phyloP scores from a whole-genome alignment of 1,140 invertebrate genomes.

The Lepidurus apus region DNA sequence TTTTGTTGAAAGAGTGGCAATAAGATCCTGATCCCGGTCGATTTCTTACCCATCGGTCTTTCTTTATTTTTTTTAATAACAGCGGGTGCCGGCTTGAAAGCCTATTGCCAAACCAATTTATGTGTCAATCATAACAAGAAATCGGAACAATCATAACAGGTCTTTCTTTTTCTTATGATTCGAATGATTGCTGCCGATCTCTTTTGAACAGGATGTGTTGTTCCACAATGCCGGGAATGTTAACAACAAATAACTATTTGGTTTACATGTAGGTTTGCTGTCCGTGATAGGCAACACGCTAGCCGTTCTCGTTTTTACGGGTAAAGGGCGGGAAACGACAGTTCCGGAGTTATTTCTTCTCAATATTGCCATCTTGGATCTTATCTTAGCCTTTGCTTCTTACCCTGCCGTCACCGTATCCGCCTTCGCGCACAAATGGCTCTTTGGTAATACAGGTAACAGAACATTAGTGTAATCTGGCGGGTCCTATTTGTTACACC shows the following conservation, averaged over 20 bases:
- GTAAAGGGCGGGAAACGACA: conserved; percentile 24
- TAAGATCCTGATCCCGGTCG: no score
- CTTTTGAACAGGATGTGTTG: neutral
- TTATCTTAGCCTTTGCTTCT: conserved; percentile 39
- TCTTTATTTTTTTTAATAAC: no score
- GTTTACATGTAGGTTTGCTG: neutral
- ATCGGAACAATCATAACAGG: no score
- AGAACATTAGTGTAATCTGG: conserved; percentile 1
- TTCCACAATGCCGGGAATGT: neutral
- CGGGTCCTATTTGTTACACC: no score
- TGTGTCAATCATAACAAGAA: neutral
- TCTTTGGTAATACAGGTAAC: conserved; percentile 38
- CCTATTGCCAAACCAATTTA: no score
- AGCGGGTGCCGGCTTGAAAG: no score
- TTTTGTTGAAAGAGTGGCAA: no score
- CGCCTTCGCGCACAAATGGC: conserved; percentile 39
- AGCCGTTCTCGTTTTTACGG: conserved; percentile 24
- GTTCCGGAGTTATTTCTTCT: conserved; percentile 38
- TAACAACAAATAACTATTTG: neutral
- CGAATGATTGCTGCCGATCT: neutral
- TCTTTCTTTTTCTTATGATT: neutral
- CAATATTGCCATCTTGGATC: conserved; percentile 41
- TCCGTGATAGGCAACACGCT: conserved; percentile 28
- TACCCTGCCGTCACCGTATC: conserved; percentile 40
- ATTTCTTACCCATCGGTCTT: no score